Evolutionary conservation across 2,888 invertebrate genomes (phyloP), one percentile per base, ranked within the genome.

Genomic region (Drosophila heteroneura): DNA sequence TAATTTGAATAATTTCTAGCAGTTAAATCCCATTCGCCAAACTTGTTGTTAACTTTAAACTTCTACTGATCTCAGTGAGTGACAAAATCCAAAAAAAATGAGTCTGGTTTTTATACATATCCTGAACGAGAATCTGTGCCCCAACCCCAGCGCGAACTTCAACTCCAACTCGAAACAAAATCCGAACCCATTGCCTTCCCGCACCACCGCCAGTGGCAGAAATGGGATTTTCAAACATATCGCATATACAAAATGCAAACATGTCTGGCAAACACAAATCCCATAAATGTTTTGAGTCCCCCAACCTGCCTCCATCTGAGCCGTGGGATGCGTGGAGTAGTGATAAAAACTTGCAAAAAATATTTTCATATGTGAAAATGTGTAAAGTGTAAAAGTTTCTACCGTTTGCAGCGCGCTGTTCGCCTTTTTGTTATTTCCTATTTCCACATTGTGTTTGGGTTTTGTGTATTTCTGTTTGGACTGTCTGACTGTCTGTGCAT

Each of bases 221-320:
- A 87, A 86, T 74, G 77, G 85, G 85, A 89, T 86, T 86, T 85
- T 79, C 87, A 86, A 86, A 89, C 89, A 87, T 86, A 87, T 86
- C 86, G 85, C 83, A 89, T 89, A 83, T 83, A 87, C 87, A 89
- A 89, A 86, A 86, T 86, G 89, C 87, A 86, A 86, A 86, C 86
- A 86, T 89, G 87, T 89, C 86, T 86, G 89, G 83, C 85, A 91
- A 91, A 91, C 92, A 82, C 90, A 91, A 91, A 90, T 90, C 91
- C 90, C 89, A 91, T 91, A 91, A 91, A 90, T 91, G 92, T 90
- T 90, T 83, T 79, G 65, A 72, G 56, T 22, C 51, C 63, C 60
- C 54, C 35, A 26, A 35, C 41, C 22, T 2, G 19, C n/a, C 30
- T n/a, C 47, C 5, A 16, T 16, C 26, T 1, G 47, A 26, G 47